These are phyloP conservation scores for Acanthiza pusilla DNA, from an alignment of 2,797 vertebrate species.

Conservation along the genomic window DNA sequence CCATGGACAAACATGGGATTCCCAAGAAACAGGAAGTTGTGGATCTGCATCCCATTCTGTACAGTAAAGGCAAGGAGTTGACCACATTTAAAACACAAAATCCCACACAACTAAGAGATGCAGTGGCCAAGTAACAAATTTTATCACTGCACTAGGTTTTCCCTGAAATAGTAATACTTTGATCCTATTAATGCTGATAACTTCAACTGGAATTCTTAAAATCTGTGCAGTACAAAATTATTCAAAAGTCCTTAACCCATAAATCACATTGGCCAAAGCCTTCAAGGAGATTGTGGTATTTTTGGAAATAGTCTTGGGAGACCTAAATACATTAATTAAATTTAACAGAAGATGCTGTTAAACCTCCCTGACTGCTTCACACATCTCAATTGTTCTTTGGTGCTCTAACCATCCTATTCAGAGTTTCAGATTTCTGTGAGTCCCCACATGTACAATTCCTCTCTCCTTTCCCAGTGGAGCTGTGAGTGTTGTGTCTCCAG, in stretches of 20 bases:
- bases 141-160: background rate
- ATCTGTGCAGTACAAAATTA: background rate
- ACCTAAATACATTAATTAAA: slow-evolving; percentile 18
- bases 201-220: background rate
- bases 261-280: background rate
- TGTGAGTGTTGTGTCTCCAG: background rate
- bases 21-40: background rate
- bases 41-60: background rate
- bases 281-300: background rate
- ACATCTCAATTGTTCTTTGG: background rate
- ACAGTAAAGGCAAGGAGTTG: background rate
- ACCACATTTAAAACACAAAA: background rate
- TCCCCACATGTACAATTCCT: background rate
- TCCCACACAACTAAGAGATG: background rate
- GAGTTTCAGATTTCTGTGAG: background rate
- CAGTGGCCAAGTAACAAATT: background rate
- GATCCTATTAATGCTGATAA: background rate
- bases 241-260: background rate
- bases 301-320: background rate
- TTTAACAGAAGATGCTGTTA: slow-evolving; percentile 1
- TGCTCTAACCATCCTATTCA: background rate
- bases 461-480: background rate
- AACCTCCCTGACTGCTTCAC: background rate
- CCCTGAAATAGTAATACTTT: background rate
- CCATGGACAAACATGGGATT: background rate